Conservation (phyloP, 2,797 vertebrate genomes). For the Tympanoctomys barrerae region DNA sequence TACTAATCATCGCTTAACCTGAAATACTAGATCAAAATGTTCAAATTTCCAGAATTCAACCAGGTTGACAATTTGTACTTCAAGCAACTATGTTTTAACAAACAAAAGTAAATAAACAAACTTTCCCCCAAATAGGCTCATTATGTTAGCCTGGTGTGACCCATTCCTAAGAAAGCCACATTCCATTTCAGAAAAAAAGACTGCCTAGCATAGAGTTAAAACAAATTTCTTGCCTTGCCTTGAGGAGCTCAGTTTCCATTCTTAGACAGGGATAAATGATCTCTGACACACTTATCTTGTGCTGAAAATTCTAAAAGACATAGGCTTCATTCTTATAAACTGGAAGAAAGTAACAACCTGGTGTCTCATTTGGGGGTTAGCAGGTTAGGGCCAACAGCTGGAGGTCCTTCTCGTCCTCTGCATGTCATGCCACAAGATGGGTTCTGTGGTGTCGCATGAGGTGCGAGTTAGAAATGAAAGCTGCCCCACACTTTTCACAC, state of each 20-base stretch:
- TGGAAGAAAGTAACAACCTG: background rate
- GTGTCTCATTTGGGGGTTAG: background rate
- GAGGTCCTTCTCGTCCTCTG: constrained; percentile 65
- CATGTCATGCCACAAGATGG: constrained; percentile 61
- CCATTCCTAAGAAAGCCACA: constrained; percentile 34
- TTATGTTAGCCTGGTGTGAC: background rate
- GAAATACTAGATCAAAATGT: constrained; percentile 7
- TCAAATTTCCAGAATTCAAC: constrained; percentile 24
- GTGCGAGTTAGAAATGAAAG: constrained; percentile 80
- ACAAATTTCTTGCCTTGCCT: constrained; percentile 16
- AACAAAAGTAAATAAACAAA: constrained; percentile 34
- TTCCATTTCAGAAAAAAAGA: background rate
- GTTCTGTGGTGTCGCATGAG: constrained; percentile 73
- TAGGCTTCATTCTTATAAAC: background rate
- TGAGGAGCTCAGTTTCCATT: background rate
- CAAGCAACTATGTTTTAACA: constrained; percentile 15
- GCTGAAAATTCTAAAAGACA: constrained; percentile 18
- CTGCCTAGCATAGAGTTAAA: background rate
- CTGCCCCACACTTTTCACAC: constrained; percentile 67
- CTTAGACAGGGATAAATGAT: background rate
- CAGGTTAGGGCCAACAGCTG: background rate
- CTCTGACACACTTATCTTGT: background rate
- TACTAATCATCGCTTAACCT: background rate
- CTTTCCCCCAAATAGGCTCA: constrained; percentile 19
- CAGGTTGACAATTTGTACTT: constrained; percentile 23